Evolutionary conservation across 2,797 vertebrate genomes (phyloP).

Genomic region (Lophotriccus pileatus): DNA sequence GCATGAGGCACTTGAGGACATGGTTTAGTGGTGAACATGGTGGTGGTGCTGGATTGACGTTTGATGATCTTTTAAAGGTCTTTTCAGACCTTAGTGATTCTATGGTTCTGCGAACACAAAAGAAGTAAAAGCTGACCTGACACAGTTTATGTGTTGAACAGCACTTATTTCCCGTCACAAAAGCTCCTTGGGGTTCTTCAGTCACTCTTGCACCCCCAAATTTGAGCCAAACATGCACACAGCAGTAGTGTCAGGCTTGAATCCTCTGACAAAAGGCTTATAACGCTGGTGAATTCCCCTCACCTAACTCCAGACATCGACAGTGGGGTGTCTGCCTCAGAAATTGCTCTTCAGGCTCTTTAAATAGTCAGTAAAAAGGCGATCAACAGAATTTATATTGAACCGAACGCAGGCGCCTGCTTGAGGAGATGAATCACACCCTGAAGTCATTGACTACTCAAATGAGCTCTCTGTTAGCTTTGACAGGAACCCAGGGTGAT

Average conservation of each 20-base stretch:
- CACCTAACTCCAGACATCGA: not conserved
- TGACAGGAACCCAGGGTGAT: not conserved
- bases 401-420: not conserved
- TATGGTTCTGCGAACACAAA: not conserved
- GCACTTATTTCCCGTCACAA: not conserved
- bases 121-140: not conserved
- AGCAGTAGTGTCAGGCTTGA: not conserved
- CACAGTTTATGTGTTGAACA: fast-evolving
- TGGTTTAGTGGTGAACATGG: not conserved
- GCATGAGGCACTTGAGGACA: not conserved
- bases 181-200: not conserved
- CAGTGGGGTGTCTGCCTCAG: not conserved
- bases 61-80: not conserved
- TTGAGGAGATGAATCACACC: conserved; percentile 1
- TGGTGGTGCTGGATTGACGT: fast-evolving
- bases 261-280: not conserved
- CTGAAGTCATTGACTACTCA: not conserved
- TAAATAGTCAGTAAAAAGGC: not conserved
- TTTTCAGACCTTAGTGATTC: not conserved
- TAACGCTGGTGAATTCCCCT: not conserved
- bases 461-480: not conserved
- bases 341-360: not conserved
- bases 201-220: not conserved
- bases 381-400: not conserved
- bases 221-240: not conserved